Base-by-base conservation (phyloP, 2,888 invertebrate genomes). In the Chrysomela aeneicollis region DNA sequence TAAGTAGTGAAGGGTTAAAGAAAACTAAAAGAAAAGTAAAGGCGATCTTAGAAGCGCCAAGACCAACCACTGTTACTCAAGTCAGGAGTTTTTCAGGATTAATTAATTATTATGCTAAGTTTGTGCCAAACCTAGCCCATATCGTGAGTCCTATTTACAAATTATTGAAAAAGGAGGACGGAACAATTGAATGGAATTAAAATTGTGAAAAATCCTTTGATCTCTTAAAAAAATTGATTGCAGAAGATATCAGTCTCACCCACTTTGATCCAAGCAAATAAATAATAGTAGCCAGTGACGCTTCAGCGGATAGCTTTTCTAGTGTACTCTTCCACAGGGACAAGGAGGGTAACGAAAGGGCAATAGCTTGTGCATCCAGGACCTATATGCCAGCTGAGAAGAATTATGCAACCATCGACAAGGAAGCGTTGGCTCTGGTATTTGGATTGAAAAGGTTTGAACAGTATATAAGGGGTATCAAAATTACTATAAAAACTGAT, bases 321-420 rank as follows among this genome's bases (percentile, higher is more conserved):
- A 22, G 42, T 9, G 55, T 55, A 8, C 6, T 55, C 4, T 46
- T 19, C 22, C 55, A 55, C 35, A 55, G 3, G 10, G n/a, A n/a
- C n/a, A 21, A 26, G 6, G 26, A 55, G 17, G 26, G 26, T 5
- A 26, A 6, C 3, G 26, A 26, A 26, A 26, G 26, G 6, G 6
- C 26, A 26, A 6, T 61, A 42, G 53, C 26, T 10, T 61, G 49
- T 12, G 47, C 19, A 1, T 61, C 54, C 4, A 26, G 54, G 8
- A 61, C 53, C 10, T 15, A n/a, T n/a, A n/a, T 21, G 42, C 46
- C 54, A 35, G 61, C 21, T 10, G 53, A 54, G 47, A 53, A 42
- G 12, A 61, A 61, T 10, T 46, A 61, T 47, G 12, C 47, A 30
- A 17, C 22, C 4, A 18, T 54, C n/a, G 47, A 54, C 1, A 61